phyloP scores from a whole-genome alignment of 1,140 invertebrate genomes.

The Drosophila bocki region DNA sequence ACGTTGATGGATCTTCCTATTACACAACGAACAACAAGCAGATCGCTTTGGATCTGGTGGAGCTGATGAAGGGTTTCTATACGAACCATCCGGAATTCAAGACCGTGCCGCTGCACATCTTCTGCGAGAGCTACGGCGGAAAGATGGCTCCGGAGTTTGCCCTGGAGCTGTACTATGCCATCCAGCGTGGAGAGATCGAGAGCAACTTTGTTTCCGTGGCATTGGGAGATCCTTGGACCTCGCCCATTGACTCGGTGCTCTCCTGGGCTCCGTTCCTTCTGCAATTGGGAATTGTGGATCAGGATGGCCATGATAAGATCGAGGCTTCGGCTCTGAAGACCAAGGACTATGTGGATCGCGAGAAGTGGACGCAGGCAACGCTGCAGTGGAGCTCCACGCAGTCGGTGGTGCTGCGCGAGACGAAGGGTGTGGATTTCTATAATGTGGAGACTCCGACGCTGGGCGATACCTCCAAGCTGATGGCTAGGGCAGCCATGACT shows the following conservation, averaged over 20 bases:
- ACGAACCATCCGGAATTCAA: conserved; percentile 88
- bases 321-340: conserved; percentile 86
- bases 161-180: conserved; percentile 87
- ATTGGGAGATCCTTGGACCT: conserved; percentile 95
- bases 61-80: conserved; percentile 90
- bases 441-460: conserved; percentile 88
- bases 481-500: conserved; percentile 34
- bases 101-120: conserved; percentile 92
- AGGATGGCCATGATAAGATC: conserved; percentile 86
- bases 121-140: conserved; percentile 95
- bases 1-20: conserved; percentile 87
- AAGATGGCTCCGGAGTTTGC: conserved; percentile 95
- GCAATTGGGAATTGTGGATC: conserved; percentile 88
- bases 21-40: conserved; percentile 89
- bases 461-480: conserved; percentile 47
- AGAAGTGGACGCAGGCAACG: conserved; percentile 88
- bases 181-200: conserved; percentile 87
- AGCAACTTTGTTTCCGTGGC: conserved; percentile 92
- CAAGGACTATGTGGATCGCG: conserved; percentile 86
- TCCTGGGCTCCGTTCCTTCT: conserved; percentile 91
- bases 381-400: conserved; percentile 88
- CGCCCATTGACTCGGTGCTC: conserved; percentile 92
- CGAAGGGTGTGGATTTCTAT: conserved; percentile 91
- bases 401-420: conserved; percentile 86
- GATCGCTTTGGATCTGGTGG: conserved; percentile 92